Evolutionary conservation across 35 echinoderm and acorn worm species (phyloP).

Genomic region (Heliocidaris erythrogramma): DNA sequence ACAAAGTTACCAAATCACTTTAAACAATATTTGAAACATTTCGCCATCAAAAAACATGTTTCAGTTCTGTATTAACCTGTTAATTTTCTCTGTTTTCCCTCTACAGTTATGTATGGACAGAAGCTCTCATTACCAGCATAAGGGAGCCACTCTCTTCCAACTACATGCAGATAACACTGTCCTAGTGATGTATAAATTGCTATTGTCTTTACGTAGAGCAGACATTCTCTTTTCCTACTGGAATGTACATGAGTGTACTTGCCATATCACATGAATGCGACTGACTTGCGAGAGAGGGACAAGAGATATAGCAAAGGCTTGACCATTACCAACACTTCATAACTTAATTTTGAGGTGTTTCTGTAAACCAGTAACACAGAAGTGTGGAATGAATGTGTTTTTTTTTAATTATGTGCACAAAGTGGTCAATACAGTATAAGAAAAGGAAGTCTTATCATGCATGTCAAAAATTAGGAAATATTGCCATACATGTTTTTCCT

Average conservation of each 20-base stretch:
- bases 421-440: no score
- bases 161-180: not conserved
- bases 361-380: no score
- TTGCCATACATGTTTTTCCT: no score
- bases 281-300: conserved; percentile 6
- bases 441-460: no score
- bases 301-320: not conserved
- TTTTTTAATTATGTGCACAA: no score
- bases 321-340: not conserved
- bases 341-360: no score
- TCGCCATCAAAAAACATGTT: not conserved
- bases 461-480: no score
- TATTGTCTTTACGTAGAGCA: conserved; percentile 2
- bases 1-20: no score
- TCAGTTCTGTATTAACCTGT: no score
- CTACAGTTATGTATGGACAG: conserved; percentile 86
- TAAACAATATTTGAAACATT: not conserved
- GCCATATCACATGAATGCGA: not conserved
- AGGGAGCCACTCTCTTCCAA: not conserved
- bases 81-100: conserved; percentile 21
- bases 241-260: not conserved
- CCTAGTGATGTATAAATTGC: not conserved
- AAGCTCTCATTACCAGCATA: conserved; percentile 90
- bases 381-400: no score
- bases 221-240: conserved; percentile 1